Evolutionary conservation across 2,888 invertebrate species (phyloP), one percentile per base, ranked within the genome.

Genomic region (Microctonus brassicae): DNA sequence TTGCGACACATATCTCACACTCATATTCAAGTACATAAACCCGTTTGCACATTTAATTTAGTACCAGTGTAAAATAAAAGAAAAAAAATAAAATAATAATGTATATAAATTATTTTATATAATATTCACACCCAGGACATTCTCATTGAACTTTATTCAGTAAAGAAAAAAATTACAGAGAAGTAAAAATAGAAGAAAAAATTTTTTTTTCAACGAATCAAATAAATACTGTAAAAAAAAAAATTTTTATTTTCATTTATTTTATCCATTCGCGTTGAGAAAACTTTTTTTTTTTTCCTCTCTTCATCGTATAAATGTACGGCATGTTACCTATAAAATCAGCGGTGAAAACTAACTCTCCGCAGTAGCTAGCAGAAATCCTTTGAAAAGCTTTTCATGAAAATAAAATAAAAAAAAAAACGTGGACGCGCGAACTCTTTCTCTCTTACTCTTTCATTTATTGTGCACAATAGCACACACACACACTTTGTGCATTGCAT

Each of bases 361-460:
- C 7, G 11, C 22, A n/a, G 39, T 11, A 11, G 26, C 42, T 66
- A n/a, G 29, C 55, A 36, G 42, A 67, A 71, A 71, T 66, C 62
- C 71, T 71, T 66, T 70, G 53, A 62, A 53, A 62, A 61, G 29
- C 61, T 66, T 33, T 66, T 58, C 33, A 58, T 58, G n/a, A 29
- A 29, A 13, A 58, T 17, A 17, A 13, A 29, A 63, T 34, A 57
- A 63, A 36, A 61, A 22, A 64, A 70, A 64, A 64, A 66, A 61
- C 33, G 55, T 65, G 71, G 66, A 62, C 72, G 61, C 61, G 70
- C 57, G 47, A 17, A 17, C 17, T 47, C n/a, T n/a, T n/a, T n/a
- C n/a, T n/a, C n/a, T n/a, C n/a, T 39, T n/a, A 2, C 20, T 17
- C 17, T 66, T 57, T 34, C 17, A 53, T 34, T 11, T 24, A 34